These are phyloP conservation scores for Eristalis tenax DNA, from an alignment of 2,888 invertebrate genomes.

Conservation along the genomic window DNA sequence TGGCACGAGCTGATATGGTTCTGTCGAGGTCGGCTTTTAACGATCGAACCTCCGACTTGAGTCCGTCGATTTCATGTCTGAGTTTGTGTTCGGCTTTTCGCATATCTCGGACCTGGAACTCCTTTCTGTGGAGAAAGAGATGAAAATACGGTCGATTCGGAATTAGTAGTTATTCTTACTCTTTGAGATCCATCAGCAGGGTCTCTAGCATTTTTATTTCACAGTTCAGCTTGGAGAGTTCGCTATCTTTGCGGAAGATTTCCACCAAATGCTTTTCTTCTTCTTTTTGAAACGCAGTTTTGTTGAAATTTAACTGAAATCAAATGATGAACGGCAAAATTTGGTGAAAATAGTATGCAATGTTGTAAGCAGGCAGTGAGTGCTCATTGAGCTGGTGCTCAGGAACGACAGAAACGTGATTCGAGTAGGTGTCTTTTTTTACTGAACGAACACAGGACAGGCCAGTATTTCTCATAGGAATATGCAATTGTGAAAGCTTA, in stretches of 20 bases:
- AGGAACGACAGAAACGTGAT: too few relatives aligned
- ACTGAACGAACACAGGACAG: too few relatives aligned
- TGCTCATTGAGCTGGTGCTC: too few relatives aligned
- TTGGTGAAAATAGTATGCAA: neutral
- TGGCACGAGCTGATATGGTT: constrained; percentile 76
- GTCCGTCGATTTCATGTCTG: constrained; percentile 73
- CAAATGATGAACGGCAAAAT: neutral
- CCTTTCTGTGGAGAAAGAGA: constrained; percentile 63
- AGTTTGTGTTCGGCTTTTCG: constrained; percentile 53
- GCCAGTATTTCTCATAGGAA: too few relatives aligned
- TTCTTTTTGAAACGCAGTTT: constrained; percentile 70
- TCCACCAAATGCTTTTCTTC: constrained; percentile 40
- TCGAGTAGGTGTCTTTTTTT: too few relatives aligned
- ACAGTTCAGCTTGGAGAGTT: constrained; percentile 50
- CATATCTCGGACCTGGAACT: constrained; percentile 67
- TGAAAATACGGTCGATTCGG: neutral
- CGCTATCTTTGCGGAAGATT: constrained; percentile 33
- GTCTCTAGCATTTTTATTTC: constrained; percentile 66
- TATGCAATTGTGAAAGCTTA: too few relatives aligned
- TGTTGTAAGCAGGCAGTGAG: neutral
- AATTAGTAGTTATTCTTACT: constrained; percentile 58
- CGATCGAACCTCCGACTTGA: constrained; percentile 30
- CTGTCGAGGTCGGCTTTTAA: constrained; percentile 75
- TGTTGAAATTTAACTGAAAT: constrained; percentile 62
- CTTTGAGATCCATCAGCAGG: constrained; percentile 59